Percentiles rank a stretch among this genome's conserved stretches.
phyloP scores from a whole-genome alignment of 2,888 invertebrate genomes.

The Mystacides longicornis region DNA sequence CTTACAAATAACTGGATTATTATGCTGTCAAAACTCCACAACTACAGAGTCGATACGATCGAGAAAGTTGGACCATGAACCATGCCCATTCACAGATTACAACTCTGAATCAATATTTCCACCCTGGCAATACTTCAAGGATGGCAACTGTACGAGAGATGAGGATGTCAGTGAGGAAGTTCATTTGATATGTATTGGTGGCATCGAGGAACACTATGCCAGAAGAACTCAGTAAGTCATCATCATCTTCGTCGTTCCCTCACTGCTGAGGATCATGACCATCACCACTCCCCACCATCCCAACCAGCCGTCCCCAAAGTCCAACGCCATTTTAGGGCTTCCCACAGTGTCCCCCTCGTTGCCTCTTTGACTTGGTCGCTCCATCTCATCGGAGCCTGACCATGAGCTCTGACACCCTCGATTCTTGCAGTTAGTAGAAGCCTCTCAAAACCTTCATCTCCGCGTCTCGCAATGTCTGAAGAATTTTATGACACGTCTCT shows the following conservation, averaged over 20 bases:
- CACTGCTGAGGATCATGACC: no score
- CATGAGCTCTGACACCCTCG: neutral
- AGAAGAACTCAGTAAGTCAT: conserved; percentile 2
- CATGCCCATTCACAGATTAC: neutral
- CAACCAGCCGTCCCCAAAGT: no score
- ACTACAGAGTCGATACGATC: neutral
- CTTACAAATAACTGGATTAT: neutral
- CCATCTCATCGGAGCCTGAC: no score
- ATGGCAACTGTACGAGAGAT: conserved; percentile 7
- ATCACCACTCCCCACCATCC: no score
- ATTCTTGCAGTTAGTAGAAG: neutral
- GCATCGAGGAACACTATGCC: conserved; percentile 1
- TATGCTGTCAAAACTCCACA: neutral
- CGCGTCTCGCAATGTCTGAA: no score
- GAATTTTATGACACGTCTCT: no score
- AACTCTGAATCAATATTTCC: neutral
- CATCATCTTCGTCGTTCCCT: neutral
- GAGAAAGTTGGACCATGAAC: no score
- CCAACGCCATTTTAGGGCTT: no score
- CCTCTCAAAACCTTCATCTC: no score
- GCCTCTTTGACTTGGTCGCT: no score
- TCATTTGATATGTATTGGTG: conserved; percentile 3
- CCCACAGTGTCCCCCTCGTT: no score
- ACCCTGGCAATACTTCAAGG: neutral
- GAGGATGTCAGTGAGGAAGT: neutral